phyloP scores from a whole-genome alignment of 2,888 invertebrate genomes.

The Metacarcinus magister region DNA sequence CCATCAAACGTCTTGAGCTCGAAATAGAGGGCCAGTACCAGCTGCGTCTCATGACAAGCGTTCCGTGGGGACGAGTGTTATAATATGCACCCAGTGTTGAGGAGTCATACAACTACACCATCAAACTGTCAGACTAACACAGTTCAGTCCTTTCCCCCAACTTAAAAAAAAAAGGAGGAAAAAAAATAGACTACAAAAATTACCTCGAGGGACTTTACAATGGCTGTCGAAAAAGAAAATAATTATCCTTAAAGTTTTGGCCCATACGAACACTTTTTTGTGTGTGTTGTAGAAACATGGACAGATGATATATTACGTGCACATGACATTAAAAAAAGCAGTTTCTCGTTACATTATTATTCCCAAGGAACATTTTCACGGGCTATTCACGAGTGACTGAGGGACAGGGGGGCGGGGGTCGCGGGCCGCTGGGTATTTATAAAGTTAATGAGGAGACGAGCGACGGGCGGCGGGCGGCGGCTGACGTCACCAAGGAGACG shows the following conservation, averaged over 20 bases:
- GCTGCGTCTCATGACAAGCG: too few relatives aligned
- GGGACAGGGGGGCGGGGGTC: neutral
- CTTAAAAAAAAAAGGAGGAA: too few relatives aligned
- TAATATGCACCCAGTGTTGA: too few relatives aligned
- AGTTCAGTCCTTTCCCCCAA: too few relatives aligned
- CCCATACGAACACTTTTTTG: neutral
- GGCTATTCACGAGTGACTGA: neutral
- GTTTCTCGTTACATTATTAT: slow-evolving; percentile 20
- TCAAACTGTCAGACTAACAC: too few relatives aligned
- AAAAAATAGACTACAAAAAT: too few relatives aligned
- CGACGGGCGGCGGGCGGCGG: slow-evolving; percentile 19
- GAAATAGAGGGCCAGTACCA: too few relatives aligned
- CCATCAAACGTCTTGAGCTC: too few relatives aligned
- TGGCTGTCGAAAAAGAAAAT: neutral
- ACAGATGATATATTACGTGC: neutral
- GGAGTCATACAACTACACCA: too few relatives aligned
- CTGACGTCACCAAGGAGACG: slow-evolving; percentile 12
- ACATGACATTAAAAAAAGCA: neutral
- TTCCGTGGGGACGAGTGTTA: too few relatives aligned
- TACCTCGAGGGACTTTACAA: neutral
- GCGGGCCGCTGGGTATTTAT: slow-evolving; percentile 8
- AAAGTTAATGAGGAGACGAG: neutral
- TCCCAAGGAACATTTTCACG: slow-evolving; percentile 44
- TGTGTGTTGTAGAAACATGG: neutral
- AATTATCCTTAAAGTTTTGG: neutral